Evolutionary conservation across 2,888 invertebrate genomes (phyloP), one percentile per base, ranked within the genome.

Genomic region (Ceratothoa steindachneri): DNA sequence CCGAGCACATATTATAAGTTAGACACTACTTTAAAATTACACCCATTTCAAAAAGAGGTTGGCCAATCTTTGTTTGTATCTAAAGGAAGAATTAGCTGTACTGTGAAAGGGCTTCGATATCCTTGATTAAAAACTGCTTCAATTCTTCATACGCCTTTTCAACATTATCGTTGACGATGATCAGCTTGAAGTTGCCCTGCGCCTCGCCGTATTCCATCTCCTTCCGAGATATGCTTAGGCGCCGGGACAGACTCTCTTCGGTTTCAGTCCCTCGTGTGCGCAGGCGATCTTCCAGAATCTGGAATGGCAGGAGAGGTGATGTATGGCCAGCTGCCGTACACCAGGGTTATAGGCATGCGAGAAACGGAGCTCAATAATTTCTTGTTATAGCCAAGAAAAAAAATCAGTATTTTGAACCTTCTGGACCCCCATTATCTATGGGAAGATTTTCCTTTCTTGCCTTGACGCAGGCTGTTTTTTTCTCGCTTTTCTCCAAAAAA

Each of bases 231-330:
- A 89, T 89, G 22, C 89, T 87, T 64, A 99, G 86, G 80, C 99
- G 88, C 81, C 89, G 90, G 77, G 87, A 85, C 67, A 99, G 84
- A 72, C 91, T 90, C 69, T 96, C 95, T 81, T 94, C 93, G 1
- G 91, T 91, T 86, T 99, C 99, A 0, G 97, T 96, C 77, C 93
- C 92, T 72, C 99, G 89, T 1, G 86, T 87, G 22, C 90, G 52
- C 28, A 76, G 60, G 31, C 80, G 64, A 4, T 67, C 30, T 60
- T 75, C 69, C 29, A 80, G 65, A 27, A 68, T 73, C 75, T 77
- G 69, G 3, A n/a, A n/a, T n/a, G n/a, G 64, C 12, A 51, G 51
- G 15, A n/a, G 9, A 51, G 51, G 15, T 9, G 51, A 51, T 12
- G 9, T 12, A 51, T 51, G 9, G 51, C n/a, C 51, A 51, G n/a